phyloP scores from a whole-genome alignment of 2,888 invertebrate species.

The Celastrina argiolus region DNA sequence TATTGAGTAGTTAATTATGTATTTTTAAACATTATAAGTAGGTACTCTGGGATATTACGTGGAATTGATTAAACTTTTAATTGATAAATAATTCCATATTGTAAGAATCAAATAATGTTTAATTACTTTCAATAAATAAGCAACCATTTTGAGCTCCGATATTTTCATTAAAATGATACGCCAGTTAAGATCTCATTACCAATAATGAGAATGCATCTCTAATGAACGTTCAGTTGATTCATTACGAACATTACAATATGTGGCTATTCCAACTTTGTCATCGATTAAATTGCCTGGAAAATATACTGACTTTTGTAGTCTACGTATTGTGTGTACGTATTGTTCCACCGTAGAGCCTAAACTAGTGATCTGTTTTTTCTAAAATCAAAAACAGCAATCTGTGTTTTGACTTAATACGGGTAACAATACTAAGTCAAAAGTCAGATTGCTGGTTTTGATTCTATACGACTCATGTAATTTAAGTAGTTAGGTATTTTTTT shows the following conservation, averaged over 20 bases:
- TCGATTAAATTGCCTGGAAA: too few species aligned
- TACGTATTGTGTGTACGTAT: too few species aligned
- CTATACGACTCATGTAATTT: too few species aligned
- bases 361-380: too few species aligned
- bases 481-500: too few species aligned
- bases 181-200: neutral
- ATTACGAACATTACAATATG: neutral
- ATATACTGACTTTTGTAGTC: too few species aligned
- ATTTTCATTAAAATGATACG: conserved; percentile 9
- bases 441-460: too few species aligned
- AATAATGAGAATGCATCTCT: conserved; percentile 4
- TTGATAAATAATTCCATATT: neutral
- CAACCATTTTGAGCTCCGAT: neutral
- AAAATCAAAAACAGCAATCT: too few species aligned
- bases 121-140: neutral
- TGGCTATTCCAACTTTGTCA: neutral
- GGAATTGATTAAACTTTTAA: neutral
- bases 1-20: too few species aligned
- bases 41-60: neutral
- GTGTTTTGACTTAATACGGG: too few species aligned
- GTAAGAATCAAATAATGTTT: neutral
- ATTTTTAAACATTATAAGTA: neutral
- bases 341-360: too few species aligned
- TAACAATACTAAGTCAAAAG: too few species aligned
- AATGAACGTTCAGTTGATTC: neutral